Base-by-base conservation (phyloP, 1,140 invertebrate genomes). In the Cheumatopsyche charites region DNA sequence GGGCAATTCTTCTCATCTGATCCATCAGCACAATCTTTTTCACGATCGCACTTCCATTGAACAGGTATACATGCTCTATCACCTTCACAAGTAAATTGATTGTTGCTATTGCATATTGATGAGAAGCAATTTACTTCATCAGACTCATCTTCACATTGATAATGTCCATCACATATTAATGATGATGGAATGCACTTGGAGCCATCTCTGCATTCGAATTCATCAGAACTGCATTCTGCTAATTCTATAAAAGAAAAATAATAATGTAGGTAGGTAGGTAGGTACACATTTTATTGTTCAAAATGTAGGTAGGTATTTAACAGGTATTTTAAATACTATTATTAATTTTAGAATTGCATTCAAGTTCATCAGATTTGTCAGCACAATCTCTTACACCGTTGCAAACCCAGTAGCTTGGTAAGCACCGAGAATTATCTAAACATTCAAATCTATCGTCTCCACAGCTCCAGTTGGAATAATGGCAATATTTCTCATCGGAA, bases 101-200 rank as follows among this genome's bases (percentile, higher is more conserved):
- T 19, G 9, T 68, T 69, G 1, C 86, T 19, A 19, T 19, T 19
- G 9, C 23, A 58, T 3, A 52, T 4, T 19, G 3, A 19, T 19
- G 49, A n/a, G 15, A 9, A 4, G 15, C 45, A 49, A 15, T 49
- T 45, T n/a, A 15, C 43, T 45, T 45, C 43, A 45, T 45, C 43
- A 12, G 43, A 45, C 17, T 12, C 13, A 45, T 45, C 43, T 45
- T 45, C 12, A 45, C n/a, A n/a, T n/a, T n/a, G n/a, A n/a, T n/a
- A n/a, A n/a, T n/a, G n/a, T n/a, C n/a, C n/a, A n/a, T n/a, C 43
- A 45, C 43, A 45, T 45, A 45, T 12, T 15, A 12, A 45, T 4
- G 1, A 4, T 12, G 2, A 12, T 1, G 43, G 43, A 12, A 45
- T 45, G 11, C 43, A 45, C 13, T 12, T 2, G 11, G 43, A 45